These are phyloP conservation scores for Pediacus dermestoides DNA, from an alignment of 2,888 invertebrate species.

Conservation along the genomic window DNA sequence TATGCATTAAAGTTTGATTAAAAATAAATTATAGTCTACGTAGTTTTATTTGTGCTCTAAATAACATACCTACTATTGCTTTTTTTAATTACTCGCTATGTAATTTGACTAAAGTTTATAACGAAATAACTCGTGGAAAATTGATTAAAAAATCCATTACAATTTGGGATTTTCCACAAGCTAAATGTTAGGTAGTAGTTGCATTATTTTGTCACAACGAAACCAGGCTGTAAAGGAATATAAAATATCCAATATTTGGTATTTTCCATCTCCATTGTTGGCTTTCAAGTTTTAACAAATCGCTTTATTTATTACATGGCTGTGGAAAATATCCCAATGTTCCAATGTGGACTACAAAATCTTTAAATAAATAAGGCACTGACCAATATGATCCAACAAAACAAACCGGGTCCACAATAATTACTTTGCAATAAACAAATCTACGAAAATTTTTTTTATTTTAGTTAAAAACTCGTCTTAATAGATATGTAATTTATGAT, in stretches of 20 bases:
- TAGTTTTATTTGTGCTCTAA: constrained; percentile 21
- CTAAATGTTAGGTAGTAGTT: too few species aligned
- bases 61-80: constrained; percentile 30
- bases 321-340: constrained; percentile 23
- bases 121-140: too few species aligned
- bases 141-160: too few species aligned
- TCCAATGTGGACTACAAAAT: constrained; percentile 59
- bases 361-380: constrained; percentile 52
- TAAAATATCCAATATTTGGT: too few species aligned
- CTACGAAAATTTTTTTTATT: not conserved
- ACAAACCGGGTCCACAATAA: constrained; percentile 41
- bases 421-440: not conserved
- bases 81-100: too few species aligned
- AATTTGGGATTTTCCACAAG: too few species aligned
- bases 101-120: too few species aligned
- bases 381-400: constrained; percentile 56
- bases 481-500: constrained; percentile 18
- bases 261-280: too few species aligned
- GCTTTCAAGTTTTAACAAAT: too few species aligned
- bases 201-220: too few species aligned
- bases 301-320: constrained; percentile 1
- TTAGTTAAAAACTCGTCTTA: constrained; percentile 3
- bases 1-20: constrained; percentile 16
- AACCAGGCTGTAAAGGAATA: too few species aligned
- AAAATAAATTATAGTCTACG: not conserved